Evolutionary conservation across 1,140 invertebrate species (phyloP).

Genomic region (Drosophila ohnishii): DNA sequence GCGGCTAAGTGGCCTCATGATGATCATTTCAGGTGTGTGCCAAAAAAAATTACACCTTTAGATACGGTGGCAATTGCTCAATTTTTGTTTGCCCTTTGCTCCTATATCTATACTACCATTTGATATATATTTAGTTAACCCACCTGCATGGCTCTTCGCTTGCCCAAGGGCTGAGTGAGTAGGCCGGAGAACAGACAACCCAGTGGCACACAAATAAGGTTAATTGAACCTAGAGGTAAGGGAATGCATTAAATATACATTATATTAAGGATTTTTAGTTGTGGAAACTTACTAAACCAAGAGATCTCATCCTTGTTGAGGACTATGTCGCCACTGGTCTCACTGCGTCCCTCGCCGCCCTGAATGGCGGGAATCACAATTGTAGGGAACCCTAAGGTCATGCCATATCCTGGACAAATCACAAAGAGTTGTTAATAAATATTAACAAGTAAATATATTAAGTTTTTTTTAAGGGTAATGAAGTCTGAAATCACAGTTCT

Average conservation of each 20-base stretch:
- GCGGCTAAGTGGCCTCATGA: constrained; percentile 35
- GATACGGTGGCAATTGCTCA: constrained; percentile 16
- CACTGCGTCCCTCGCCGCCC: constrained; percentile 83
- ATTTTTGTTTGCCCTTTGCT: constrained; percentile 5
- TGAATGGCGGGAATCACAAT: constrained; percentile 89
- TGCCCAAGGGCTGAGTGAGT: constrained; percentile 87
- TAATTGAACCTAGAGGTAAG: constrained; percentile 87
- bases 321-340: constrained; percentile 82
- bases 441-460: not conserved
- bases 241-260: not conserved
- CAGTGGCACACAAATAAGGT: constrained; percentile 89
- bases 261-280: not conserved
- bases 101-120: not conserved
- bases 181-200: constrained; percentile 89
- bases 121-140: constrained; percentile 23
- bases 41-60: constrained; percentile 30
- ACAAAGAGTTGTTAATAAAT: not conserved
- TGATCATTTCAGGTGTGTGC: constrained; percentile 14
- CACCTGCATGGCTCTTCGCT: constrained; percentile 89
- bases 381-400: constrained; percentile 90
- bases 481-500: constrained; percentile 6
- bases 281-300: constrained; percentile 88
- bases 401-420: constrained; percentile 86
- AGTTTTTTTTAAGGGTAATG: constrained; percentile 9
- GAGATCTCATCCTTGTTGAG: constrained; percentile 88